Base-by-base conservation (phyloP, 2,888 invertebrate genomes). In the Oscheius onirici region DNA sequence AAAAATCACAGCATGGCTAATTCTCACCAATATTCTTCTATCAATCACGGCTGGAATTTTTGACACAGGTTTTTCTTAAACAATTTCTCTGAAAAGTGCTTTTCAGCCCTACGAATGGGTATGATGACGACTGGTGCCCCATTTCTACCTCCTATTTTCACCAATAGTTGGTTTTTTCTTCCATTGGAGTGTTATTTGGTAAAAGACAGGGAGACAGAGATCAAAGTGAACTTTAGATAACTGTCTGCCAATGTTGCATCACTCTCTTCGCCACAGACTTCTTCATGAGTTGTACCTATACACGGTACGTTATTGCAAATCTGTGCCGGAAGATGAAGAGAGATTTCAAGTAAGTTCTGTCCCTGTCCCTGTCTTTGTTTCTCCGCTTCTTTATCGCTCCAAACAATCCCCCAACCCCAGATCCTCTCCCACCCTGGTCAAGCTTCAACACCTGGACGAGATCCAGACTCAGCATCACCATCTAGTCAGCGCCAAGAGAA, bases 391-490 rank as follows among this genome's bases (percentile, higher is more conserved):
- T n/a, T 17, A 20, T 51, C 8, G 10, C 17, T 13, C n/a, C 51
- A 20, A 20, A 6, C 10, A 11, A 8, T 51, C 51, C 51, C 6
- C 6, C 20, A 13, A n/a, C 24, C 44, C 22, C 46, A 61, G 61
- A 20, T 17, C 24, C 22, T 20, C 44, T 15, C 26, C 61, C 20
- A 11, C n/a, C 1, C 46, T 44, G 15, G 24, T 46, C 22, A 61
- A 61, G 20, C 61, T 61, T n/a, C 61, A 61, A 44, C 46, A 44
- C 24, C 15, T 61, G 24, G 61, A 61, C 26, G 44, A 61, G 46
- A 44, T 61, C 17, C 61, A 61, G 43, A 46, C 46, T 26, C 26
- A 44, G 5, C 61, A 61, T 22, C 61, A 61, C 46, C 6, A 44
- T 24, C 24, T 61, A 13, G 43, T 61, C 22, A 46, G 5, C 13